Percentiles rank a stretch among this genome's conserved stretches.
phyloP scores from a whole-genome alignment of 2,797 vertebrate species.

The Oreonectes daqikongensis region DNA sequence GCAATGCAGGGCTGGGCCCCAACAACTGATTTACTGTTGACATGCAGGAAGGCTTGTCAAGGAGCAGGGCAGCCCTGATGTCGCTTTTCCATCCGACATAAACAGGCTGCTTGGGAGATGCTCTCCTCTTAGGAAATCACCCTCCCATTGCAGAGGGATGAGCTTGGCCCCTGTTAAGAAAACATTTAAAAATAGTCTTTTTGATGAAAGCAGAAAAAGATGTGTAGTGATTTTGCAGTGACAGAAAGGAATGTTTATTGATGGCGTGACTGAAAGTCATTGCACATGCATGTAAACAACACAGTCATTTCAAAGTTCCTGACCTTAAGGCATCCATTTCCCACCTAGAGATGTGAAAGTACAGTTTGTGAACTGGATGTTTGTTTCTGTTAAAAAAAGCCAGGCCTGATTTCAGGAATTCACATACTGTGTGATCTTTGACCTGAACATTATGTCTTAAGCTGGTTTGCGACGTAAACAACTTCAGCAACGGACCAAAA shows the following conservation, averaged over 20 bases:
- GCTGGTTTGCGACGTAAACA: background rate
- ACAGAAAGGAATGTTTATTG: conserved; percentile 16
- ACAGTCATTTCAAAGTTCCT: background rate
- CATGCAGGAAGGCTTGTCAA: conserved; percentile 47
- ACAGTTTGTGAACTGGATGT: conserved; percentile 2
- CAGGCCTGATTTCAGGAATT: conserved; percentile 26
- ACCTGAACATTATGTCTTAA: background rate
- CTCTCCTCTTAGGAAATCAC: conserved; percentile 21
- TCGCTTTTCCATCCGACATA: background rate
- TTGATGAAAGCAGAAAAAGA: background rate
- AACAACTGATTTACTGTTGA: conserved; percentile 44
- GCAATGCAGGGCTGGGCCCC: conserved; percentile 8
- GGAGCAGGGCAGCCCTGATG: conserved; percentile 14
- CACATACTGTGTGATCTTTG: background rate
- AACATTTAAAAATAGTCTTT: conserved; percentile 6
- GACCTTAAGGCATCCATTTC: background rate
- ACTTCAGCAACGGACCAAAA: background rate
- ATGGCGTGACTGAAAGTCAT: conserved; percentile 6
- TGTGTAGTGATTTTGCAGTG: background rate
- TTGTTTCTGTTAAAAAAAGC: background rate
- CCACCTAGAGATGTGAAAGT: background rate
- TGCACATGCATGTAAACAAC: too few relatives aligned
- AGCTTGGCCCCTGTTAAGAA: background rate
- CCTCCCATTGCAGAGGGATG: conserved; percentile 9
- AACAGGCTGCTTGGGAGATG: conserved; percentile 12